Evolutionary conservation across 2,888 invertebrate genomes (phyloP).

Genomic region (Halictus quadricinctus): DNA sequence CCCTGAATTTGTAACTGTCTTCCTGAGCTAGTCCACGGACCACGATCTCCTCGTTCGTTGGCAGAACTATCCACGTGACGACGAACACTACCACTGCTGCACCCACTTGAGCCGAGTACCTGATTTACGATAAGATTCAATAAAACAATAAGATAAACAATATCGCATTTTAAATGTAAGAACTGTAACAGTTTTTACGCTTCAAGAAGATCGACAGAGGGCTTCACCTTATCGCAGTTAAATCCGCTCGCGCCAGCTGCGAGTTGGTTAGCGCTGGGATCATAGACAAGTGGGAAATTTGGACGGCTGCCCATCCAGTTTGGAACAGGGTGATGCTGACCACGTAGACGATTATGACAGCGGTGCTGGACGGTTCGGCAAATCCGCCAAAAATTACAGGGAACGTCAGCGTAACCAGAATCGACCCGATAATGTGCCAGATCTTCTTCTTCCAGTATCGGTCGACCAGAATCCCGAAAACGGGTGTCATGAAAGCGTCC

Average conservation of each 20-base stretch:
- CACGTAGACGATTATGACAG: slow-evolving; percentile 77
- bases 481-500: slow-evolving; percentile 85
- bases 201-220: not conserved
- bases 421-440: slow-evolving; percentile 91
- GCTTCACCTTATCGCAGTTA: slow-evolving; percentile 90
- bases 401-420: slow-evolving; percentile 78
- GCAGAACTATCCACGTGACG: slow-evolving; percentile 90
- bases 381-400: slow-evolving; percentile 80
- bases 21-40: slow-evolving; percentile 84
- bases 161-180: not conserved
- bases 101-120: slow-evolving; percentile 94
- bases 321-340: slow-evolving; percentile 90
- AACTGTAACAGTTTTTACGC: not conserved
- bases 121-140: slow-evolving; percentile 75
- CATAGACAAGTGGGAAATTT: slow-evolving; percentile 96
- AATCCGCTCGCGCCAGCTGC: slow-evolving; percentile 88
- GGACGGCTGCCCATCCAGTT: slow-evolving; percentile 96
- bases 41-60: slow-evolving; percentile 79
- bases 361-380: slow-evolving; percentile 44
- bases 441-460: slow-evolving; percentile 89
- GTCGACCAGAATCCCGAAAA: slow-evolving; percentile 93
- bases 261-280: slow-evolving; percentile 91
- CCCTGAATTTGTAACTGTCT: slow-evolving; percentile 89
- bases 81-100: slow-evolving; percentile 93
- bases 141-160: not conserved